phyloP scores from a whole-genome alignment of 2,113 vertebrate genomes.

The Hepsetus odoe region DNA sequence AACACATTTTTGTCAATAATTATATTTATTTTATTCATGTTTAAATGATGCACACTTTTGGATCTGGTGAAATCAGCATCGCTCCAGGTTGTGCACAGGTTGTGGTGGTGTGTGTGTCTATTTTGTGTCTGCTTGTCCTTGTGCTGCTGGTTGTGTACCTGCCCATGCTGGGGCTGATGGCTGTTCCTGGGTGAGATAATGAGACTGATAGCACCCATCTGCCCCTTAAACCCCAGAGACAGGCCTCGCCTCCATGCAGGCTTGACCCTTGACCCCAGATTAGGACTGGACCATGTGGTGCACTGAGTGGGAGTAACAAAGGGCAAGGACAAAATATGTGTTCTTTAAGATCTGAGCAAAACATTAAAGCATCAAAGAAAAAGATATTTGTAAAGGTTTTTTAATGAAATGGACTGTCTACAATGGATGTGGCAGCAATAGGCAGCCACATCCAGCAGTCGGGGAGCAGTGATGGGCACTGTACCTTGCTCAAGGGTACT shows the following conservation, averaged over 20 bases:
- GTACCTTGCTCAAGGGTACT: no score
- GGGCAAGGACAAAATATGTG: conserved; percentile 4
- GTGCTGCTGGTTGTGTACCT: conserved; percentile 51
- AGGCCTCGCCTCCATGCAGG: conserved; percentile 31
- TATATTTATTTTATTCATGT: not conserved
- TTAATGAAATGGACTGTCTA: no score
- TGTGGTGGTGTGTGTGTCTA: not conserved
- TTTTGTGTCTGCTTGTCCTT: not conserved
- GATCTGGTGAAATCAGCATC: not conserved
- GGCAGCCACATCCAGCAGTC: no score
- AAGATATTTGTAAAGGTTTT: no score
- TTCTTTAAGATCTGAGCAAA: no score
- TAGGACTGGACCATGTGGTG: conserved; percentile 70
- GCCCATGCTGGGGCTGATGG: conserved; percentile 58
- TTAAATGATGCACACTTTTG: not conserved
- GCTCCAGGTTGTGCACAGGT: not conserved
- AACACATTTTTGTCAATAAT: no score
- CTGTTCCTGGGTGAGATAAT: conserved; percentile 64
- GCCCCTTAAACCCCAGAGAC: conserved; percentile 67
- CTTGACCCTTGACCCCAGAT: conserved; percentile 75
- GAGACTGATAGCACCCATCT: conserved; percentile 71
- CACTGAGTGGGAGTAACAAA: conserved; percentile 64
- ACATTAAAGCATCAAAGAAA: no score
- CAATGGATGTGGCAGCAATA: no score
- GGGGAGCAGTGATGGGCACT: no score